These are phyloP conservation scores for Phortica variegata DNA, from an alignment of 1,140 invertebrate genomes.

Conservation along the genomic window DNA sequence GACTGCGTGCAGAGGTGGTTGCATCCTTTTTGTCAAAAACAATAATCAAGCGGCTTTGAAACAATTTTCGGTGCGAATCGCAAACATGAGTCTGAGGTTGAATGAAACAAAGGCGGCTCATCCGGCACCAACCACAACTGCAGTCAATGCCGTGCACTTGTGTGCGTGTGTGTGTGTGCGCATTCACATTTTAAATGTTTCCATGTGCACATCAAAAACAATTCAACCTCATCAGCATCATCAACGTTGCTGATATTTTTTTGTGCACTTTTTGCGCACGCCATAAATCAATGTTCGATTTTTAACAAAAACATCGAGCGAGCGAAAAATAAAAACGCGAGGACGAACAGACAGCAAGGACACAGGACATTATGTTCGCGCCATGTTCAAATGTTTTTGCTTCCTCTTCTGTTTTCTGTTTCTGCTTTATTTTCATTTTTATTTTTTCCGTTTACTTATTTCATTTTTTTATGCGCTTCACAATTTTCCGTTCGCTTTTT, in stretches of 20 bases:
- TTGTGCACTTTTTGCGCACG: constrained; percentile 10
- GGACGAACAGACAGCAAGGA: constrained; percentile 33
- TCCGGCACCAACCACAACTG: no score
- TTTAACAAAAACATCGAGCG: constrained; percentile 22
- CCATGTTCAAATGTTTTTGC: constrained; percentile 48
- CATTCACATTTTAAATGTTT: background rate
- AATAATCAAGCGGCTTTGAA: no score
- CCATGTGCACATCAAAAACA: constrained; percentile 42
- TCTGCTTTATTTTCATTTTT: constrained; percentile 25
- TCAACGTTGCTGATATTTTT: constrained; percentile 30
- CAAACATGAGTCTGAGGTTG: no score
- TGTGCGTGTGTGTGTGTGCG: constrained; percentile 15
- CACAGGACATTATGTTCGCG: constrained; percentile 56
- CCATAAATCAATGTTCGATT: constrained; percentile 37
- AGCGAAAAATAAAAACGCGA: constrained; percentile 13
- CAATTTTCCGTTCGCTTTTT: constrained; percentile 6
- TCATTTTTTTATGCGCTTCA: no score
- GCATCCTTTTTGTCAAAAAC: no score
- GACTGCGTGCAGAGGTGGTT: no score
- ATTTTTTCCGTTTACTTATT: background rate
- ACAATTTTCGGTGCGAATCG: no score
- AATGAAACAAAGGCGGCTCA: no score
- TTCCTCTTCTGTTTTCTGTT: constrained; percentile 24
- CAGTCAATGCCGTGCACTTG: background rate
- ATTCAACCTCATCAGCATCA: constrained; percentile 51